Percentiles rank a stretch among this genome's conserved stretches.
Evolutionary conservation across 2,113 vertebrate species (phyloP).

Genomic region (Neofelis nebulosa): DNA sequence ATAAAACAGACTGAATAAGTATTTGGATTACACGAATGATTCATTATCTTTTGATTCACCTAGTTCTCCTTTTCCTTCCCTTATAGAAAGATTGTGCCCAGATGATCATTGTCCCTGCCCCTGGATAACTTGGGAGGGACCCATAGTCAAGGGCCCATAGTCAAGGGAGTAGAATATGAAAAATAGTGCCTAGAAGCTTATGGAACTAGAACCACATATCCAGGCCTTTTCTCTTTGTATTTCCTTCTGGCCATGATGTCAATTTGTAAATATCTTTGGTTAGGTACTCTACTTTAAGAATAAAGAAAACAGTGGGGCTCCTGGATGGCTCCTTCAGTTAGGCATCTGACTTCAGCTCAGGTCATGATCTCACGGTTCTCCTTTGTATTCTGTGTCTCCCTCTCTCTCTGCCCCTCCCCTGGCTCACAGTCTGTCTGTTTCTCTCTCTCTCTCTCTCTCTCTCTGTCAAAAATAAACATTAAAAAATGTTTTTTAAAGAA

Average conservation of each 20-base stretch:
- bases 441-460: too few relatives aligned
- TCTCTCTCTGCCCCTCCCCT: too few relatives aligned
- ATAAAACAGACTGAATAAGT: not conserved
- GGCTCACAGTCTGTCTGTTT: too few relatives aligned
- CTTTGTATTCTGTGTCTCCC: too few relatives aligned
- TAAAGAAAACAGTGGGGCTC: not conserved
- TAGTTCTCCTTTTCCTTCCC: constrained; percentile 4
- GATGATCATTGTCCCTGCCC: not conserved
- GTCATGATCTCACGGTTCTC: too few relatives aligned
- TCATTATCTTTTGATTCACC: not conserved
- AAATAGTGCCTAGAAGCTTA: not conserved
- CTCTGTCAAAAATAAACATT: too few relatives aligned
- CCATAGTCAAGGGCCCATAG: not conserved
- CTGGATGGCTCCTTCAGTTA: too few relatives aligned
- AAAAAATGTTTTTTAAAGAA: not conserved
- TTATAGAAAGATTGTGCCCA: not conserved
- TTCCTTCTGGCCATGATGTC: not conserved
- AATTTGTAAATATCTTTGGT: constrained; percentile 28
- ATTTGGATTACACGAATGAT: not conserved
- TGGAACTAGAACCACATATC: not conserved
- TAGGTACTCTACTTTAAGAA: not conserved
- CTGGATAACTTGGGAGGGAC: not conserved
- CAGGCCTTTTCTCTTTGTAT: not conserved
- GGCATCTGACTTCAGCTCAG: too few relatives aligned
- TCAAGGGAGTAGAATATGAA: not conserved